Base-by-base conservation (phyloP, 2,888 invertebrate genomes). In the Synergus laeviventris region DNA sequence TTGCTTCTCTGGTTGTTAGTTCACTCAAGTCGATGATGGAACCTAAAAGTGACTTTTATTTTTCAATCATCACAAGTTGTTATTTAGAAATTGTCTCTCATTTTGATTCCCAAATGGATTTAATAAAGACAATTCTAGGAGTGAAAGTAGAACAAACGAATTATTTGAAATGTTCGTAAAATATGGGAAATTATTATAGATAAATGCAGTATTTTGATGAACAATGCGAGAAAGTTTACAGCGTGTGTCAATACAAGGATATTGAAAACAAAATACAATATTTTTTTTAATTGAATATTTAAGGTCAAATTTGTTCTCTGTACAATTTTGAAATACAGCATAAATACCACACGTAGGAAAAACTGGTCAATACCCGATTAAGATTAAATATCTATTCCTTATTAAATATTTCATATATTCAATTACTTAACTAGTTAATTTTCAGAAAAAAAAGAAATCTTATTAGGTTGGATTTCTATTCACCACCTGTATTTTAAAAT, bases 101-200 rank as follows among this genome's bases (percentile, higher is more conserved):
- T 39, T 62, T 18, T 62, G 18, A 18, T 56, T 5, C 8, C 36
- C 36, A n/a, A 2, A 14, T 38, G 62, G 11, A 38, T 62, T 62
- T 11, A 39, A 39, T 62, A n/a, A 9, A 31, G 16, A 36, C 38
- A 61, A 38, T 36, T n/a, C 16, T 36, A 61, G 31, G 64, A 54
- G 79, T 77, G 81, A 81, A 81, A 79, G 79, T 79, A 49, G 79
- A 56, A 79, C 78, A 76, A 66, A 78, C 45, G 77, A 74, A 56
- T 74, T 70, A 77, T 74, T 77, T 76, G 36, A 61, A 76, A 75
- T 75, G 66, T 78, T 78, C 73, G 74, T 24, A 73, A 39, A 78
- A 76, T 76, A 73, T 74, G 61, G 66, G 36, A 61, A 80, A 78
- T 54, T 18, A 54, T 14, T 24, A 14, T 18, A 36, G n/a, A 54